Evolutionary conservation across 2,797 vertebrate species (phyloP).

Genomic region (Synaphobranchus kaupii): DNA sequence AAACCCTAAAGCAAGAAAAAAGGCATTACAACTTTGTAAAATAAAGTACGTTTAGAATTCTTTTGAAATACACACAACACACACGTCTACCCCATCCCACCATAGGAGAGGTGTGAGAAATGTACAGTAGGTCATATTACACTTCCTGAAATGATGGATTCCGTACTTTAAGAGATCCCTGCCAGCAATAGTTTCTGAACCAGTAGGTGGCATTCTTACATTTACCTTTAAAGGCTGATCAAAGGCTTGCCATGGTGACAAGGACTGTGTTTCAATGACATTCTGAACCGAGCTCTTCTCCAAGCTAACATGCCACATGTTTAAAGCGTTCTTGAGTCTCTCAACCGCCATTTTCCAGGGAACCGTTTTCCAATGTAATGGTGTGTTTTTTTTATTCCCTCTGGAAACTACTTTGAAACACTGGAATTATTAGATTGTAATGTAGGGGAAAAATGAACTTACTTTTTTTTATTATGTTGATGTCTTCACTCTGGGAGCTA

Average conservation of each 20-base stretch:
- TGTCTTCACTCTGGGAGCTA: neutral
- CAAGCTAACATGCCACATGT: neutral
- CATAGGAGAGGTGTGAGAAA: neutral
- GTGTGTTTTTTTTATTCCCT: too few species aligned
- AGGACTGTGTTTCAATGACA: slow-evolving; percentile 35
- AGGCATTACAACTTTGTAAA: neutral
- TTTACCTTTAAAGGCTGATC: neutral
- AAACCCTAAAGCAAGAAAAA: neutral
- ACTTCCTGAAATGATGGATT: neutral
- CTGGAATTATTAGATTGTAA: too few species aligned
- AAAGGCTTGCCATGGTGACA: slow-evolving; percentile 11
- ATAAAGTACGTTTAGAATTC: too few species aligned
- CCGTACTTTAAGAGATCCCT: neutral
- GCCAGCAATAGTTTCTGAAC: slow-evolving; percentile 35
- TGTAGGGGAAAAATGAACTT: too few species aligned
- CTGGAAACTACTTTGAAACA: too few species aligned
- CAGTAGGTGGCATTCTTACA: slow-evolving; percentile 47
- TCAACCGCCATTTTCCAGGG: too few species aligned
- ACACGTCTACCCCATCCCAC: neutral
- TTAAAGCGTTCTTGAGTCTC: neutral
- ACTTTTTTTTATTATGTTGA: neutral
- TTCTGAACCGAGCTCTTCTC: neutral
- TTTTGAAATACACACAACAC: neutral
- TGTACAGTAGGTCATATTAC: too few species aligned
- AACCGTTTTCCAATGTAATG: too few species aligned